These are phyloP conservation scores for Tamias sibiricus DNA, from an alignment of 2,113 vertebrate genomes.

Conservation along the genomic window DNA sequence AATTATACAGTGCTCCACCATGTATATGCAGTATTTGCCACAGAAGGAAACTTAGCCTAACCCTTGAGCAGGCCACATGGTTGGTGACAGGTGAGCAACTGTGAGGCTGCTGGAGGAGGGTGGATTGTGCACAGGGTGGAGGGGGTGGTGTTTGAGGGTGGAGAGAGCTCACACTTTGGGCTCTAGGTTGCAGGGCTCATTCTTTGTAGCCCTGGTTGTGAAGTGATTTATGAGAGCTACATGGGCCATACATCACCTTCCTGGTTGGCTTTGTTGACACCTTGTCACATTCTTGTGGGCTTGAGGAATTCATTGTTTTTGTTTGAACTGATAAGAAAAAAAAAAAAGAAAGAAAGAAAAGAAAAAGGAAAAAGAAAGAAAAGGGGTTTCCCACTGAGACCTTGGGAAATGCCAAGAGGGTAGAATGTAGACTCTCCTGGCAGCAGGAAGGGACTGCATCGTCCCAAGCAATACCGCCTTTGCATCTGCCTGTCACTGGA, in stretches of 20 bases:
- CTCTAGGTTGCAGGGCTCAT: conserved; percentile 73
- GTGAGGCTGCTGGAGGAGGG: background rate
- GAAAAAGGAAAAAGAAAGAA: background rate
- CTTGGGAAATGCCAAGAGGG: conserved; percentile 88
- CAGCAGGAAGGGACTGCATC: conserved; percentile 77
- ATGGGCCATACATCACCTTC: conserved; percentile 90
- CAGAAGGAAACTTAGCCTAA: background rate
- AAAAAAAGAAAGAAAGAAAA: background rate
- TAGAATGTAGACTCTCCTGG: conserved; percentile 85
- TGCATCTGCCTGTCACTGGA: conserved; percentile 46
- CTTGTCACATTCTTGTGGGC: conserved; percentile 90
- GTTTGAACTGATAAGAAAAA: conserved; percentile 91
- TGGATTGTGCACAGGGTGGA: background rate
- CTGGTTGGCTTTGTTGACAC: conserved; percentile 91
- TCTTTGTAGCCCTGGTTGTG: conserved; percentile 79
- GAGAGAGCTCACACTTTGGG: conserved; percentile 45
- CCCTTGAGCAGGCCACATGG: conserved; percentile 36
- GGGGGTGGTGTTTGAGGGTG: background rate
- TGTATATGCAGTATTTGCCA: background rate
- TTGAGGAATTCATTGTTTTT: conserved; percentile 92
- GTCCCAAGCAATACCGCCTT: conserved; percentile 79
- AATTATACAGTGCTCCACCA: background rate
- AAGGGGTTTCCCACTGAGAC: conserved; percentile 87
- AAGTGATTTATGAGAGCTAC: conserved; percentile 88
- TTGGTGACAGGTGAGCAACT: conserved; percentile 77